These are phyloP conservation scores for Illadopsis cleaveri DNA, from an alignment of 2,113 vertebrate genomes.

Conservation along the genomic window DNA sequence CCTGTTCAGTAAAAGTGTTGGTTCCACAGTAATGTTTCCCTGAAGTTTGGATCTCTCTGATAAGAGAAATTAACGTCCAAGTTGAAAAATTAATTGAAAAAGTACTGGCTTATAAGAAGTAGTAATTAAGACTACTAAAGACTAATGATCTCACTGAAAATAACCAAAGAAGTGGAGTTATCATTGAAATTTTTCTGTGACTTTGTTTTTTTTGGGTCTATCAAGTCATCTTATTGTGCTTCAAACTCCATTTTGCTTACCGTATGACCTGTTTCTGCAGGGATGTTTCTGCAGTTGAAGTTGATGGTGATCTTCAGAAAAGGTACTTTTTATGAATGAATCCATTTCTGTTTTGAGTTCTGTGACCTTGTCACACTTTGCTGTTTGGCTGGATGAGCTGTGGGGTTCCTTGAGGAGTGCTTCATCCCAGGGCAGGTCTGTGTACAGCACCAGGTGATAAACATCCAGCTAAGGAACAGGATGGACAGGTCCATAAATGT, in stretches of 20 bases:
- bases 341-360: neutral
- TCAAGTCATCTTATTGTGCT: neutral
- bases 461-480: neutral
- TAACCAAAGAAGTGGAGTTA: neutral
- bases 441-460: neutral
- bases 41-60: neutral
- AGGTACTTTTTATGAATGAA: constrained; percentile 59
- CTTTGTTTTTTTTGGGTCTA: neutral
- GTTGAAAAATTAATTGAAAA: neutral
- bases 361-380: neutral
- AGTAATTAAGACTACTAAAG: neutral
- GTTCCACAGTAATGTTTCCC: neutral
- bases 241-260: neutral
- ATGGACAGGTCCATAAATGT: neutral
- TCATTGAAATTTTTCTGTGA: neutral
- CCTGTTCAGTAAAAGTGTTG: neutral
- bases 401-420: neutral
- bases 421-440: neutral
- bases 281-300: constrained; percentile 70
- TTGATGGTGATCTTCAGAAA: constrained; percentile 79
- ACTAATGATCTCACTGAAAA: neutral
- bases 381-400: neutral
- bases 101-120: neutral
- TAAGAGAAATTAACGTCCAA: neutral
- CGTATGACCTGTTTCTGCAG: constrained; percentile 61